A percentile compares a stretch with the other conserved stretches of the same genome.
Evolutionary conservation across 1,140 invertebrate genomes (phyloP).

Genomic region (Babylonia areolata): DNA sequence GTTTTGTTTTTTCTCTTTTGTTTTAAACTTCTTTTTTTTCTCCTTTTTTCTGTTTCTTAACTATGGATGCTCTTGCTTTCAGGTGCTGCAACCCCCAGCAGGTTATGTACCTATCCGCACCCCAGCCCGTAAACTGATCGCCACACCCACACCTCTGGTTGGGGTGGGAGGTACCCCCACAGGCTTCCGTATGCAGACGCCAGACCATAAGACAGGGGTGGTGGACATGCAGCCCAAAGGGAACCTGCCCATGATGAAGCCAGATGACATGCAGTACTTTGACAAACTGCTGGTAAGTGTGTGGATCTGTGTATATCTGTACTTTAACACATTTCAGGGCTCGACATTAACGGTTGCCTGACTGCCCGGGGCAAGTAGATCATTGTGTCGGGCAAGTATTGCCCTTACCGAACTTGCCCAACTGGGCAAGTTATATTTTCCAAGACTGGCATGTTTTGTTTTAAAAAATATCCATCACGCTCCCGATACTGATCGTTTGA

Average conservation of each 20-base stretch:
- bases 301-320: too few relatives aligned
- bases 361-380: too few relatives aligned
- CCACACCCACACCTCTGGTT: constrained; percentile 95
- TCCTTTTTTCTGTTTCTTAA: constrained; percentile 30
- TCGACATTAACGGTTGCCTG: too few relatives aligned
- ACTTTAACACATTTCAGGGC: too few relatives aligned
- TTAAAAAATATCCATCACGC: too few relatives aligned
- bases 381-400: too few relatives aligned
- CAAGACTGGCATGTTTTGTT: too few relatives aligned
- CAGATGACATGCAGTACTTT: constrained; percentile 99
- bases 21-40: too few relatives aligned
- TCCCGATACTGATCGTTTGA: too few relatives aligned
- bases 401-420: too few relatives aligned
- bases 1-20: too few relatives aligned
- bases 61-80: constrained; percentile 24
- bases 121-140: constrained; percentile 96
- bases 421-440: too few relatives aligned
- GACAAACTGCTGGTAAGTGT: constrained; percentile 90
- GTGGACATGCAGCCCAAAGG: constrained; percentile 97
- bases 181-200: constrained; percentile 93
- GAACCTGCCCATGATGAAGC: constrained; percentile 99
- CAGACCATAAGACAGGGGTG: constrained; percentile 84
- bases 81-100: constrained; percentile 91
- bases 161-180: constrained; percentile 86
- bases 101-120: constrained; percentile 98